A percentile compares a stretch with the other conserved stretches of the same genome.
These are phyloP conservation scores for Drosophila vallismaia DNA, from an alignment of 2,888 invertebrate genomes.

Conservation along the genomic window DNA sequence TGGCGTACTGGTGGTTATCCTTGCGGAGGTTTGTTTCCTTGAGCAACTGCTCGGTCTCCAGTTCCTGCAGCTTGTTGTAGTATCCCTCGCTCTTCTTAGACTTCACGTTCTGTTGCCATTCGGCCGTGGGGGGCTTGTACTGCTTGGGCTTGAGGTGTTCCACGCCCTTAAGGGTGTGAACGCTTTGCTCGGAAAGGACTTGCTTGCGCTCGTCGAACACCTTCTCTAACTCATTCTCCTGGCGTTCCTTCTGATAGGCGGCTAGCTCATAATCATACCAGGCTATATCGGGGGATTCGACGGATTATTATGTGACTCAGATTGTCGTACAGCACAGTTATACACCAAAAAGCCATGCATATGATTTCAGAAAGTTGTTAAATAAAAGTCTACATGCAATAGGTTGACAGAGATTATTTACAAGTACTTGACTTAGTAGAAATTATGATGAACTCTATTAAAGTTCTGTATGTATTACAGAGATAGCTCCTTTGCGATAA, in stretches of 20 bases:
- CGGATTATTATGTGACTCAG: slow-evolving; percentile 19
- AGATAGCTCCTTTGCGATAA: slow-evolving; percentile 57
- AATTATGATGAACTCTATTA: slow-evolving; percentile 29
- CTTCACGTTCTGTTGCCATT: slow-evolving; percentile 93
- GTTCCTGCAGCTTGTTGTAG: slow-evolving; percentile 91
- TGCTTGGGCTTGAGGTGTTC: slow-evolving; percentile 88
- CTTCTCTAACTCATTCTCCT: slow-evolving; percentile 92
- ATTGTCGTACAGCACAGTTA: not conserved
- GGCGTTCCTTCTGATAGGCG: slow-evolving; percentile 92
- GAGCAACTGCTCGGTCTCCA: slow-evolving; percentile 93
- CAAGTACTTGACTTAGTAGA: slow-evolving; percentile 27
- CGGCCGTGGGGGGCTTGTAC: slow-evolving; percentile 90
- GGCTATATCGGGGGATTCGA: slow-evolving; percentile 85
- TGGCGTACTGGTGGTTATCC: slow-evolving; percentile 91
- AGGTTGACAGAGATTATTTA: slow-evolving; percentile 25
- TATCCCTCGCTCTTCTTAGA: slow-evolving; percentile 93
- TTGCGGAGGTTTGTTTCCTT: slow-evolving; percentile 92
- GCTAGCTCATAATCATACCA: slow-evolving; percentile 96
- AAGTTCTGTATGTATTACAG: slow-evolving; percentile 25
- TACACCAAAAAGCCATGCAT: slow-evolving; percentile 19
- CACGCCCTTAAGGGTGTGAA: slow-evolving; percentile 85
- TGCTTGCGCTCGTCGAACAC: slow-evolving; percentile 94
- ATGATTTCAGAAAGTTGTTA: slow-evolving; percentile 12
- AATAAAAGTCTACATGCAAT: slow-evolving; percentile 8
- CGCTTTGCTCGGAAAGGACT: slow-evolving; percentile 87